Evolutionary conservation across 2,797 vertebrate species (phyloP), one percentile per base, ranked within the genome.

Genomic region (Myiotriccus ornatus): DNA sequence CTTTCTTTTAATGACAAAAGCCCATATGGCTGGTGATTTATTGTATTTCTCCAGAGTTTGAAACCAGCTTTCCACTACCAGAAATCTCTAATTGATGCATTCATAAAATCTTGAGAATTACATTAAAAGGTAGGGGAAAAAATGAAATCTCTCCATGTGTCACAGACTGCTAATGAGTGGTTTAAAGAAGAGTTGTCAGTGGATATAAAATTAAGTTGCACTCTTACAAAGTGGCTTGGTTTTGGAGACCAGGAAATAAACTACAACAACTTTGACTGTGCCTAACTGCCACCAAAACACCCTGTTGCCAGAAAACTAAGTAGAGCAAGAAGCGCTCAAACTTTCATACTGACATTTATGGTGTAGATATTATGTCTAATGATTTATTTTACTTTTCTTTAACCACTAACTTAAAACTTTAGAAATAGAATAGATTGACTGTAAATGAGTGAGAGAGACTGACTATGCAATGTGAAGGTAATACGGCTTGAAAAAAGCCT

Each of bases 1-100:
- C 67, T 96, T 90, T 95, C 80, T 90, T 83, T 56, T 52, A 57
- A 46, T 87, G 74, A 64, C 46, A 94, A 95, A 90, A 81, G 43
- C 46, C 82, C 75, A 83, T 93, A 95, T 94, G 84, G 56, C n/a
- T 49, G 23, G 43, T 70, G 71, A 90, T 76, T 80, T 81, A 90
- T 93, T 87, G 52, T 64, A 37, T 37, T 78, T 55, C 52, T 87
- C 46, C 78, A 84, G 86, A 60, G n/a, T 60, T 80, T 73, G 43
- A 77, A 95, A 87, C n/a, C 43, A 65, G 35, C 28, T 93, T 96
- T 95, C 84, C 41, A 9, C 76, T 84, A 82, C 84, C 5, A 20
- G 63, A 91, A 77, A 94, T 44, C 19, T 93, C 59, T 92, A 81
- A 68, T 15, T 67, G 87, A 87, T 77, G 67, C 19, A 57, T 80